Evolutionary conservation across 2,113 vertebrate species (phyloP), one percentile per base, ranked within the genome.

Genomic region (Perca flavescens): DNA sequence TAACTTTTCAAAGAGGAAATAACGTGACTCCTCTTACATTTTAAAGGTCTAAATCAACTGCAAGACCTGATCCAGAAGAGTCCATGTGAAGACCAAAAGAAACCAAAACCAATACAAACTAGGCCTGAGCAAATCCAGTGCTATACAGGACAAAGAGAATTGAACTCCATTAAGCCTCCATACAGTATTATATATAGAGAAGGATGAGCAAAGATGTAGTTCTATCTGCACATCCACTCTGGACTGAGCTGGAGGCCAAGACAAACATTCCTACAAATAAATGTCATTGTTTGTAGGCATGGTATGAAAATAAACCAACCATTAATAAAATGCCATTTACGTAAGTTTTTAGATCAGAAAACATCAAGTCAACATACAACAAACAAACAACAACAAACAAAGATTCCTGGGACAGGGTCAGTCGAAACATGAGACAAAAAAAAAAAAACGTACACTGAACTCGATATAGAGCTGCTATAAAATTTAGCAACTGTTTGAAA

Each of bases 161-260:
- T 43, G 71, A 73, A 77, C 63, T 34, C 46, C 1, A 58, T 34
- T 31, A 77, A 62, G 46, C 43, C 9, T 21, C 60, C 47, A 47
- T 36, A 63, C 19, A 40, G 34, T 31, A 58, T 16, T 31, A 6
- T 11, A 62, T 58, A 60, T 47, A 65, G 13, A 47, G 22, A 6
- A 61, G 13, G 12, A 74, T 3, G 16, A 70, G 16, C 36, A 16
- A 22, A 74, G 36, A 77, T 50, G 62, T 21, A 57, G 22, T 17
- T 50, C 4, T 54, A 9, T 77, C 49, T 60, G 52, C 5, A 63
- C 25, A 67, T 31, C 21, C n/a, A 43, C 34, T 64, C 56, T 63
- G 47, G 50, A 19, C 63, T 69, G 43, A 75, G 53, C 74, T 80
- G 9, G 22, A 77, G 82, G 70, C 25, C n/a, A 67, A 60, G 19